A percentile compares a stretch with the other conserved stretches of the same genome.
Evolutionary conservation across 64 coral and sea anemone species (phyloP).

Genomic region (Montipora sp.): DNA sequence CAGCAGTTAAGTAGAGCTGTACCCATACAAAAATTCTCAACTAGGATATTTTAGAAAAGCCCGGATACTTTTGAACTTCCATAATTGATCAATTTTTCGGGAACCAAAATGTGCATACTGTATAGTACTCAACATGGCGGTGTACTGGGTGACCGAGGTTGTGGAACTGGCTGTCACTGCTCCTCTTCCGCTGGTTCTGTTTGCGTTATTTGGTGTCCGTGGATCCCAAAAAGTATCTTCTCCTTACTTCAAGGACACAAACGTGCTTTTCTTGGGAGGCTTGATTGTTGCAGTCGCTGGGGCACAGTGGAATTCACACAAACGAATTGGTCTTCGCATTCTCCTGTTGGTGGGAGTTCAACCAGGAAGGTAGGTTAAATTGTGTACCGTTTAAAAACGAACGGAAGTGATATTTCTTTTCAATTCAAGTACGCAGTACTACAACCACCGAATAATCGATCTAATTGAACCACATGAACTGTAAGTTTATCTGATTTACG

Average conservation of each 20-base stretch:
- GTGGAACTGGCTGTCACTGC: constrained; percentile 92
- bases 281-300: constrained; percentile 87
- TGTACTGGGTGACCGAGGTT: constrained; percentile 94
- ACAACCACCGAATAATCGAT: background rate
- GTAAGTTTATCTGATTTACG: background rate
- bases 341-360: constrained; percentile 82
- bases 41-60: background rate
- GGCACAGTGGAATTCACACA: constrained; percentile 88
- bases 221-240: constrained; percentile 83
- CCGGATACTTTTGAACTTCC: background rate
- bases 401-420: background rate
- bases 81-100: constrained; percentile 8
- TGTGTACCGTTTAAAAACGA: too few relatives aligned
- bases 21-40: background rate
- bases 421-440: background rate
- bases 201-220: constrained; percentile 83
- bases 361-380: constrained; percentile 68
- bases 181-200: constrained; percentile 85
- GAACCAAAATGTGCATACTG: constrained; percentile 88
- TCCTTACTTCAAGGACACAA: constrained; percentile 94
- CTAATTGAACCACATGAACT: background rate
- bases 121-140: constrained; percentile 82
- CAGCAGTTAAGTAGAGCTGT: background rate
- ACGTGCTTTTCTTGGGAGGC: constrained; percentile 88
- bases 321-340: constrained; percentile 84